Evolutionary conservation across 2,797 vertebrate genomes (phyloP), one percentile per base, ranked within the genome.

Genomic region (Gymnodraco acuticeps): DNA sequence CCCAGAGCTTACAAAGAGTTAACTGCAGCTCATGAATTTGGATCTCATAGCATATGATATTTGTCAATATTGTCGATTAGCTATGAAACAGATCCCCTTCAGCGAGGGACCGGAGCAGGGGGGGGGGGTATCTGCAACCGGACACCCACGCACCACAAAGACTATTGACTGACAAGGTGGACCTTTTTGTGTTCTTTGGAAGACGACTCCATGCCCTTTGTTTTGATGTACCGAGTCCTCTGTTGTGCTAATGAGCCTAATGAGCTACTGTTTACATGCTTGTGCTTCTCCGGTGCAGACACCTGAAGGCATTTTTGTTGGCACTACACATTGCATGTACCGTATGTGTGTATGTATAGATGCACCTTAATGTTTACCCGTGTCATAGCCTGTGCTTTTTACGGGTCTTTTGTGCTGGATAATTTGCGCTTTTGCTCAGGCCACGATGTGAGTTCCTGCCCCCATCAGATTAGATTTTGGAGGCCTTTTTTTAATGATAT

Each of bases 41-140:
- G 73, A 84, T 87, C 83, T 87, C 55, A 1, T 50, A 89, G 71
- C 90, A 85, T 87, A 89, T 91, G 90, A 93, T 90, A 80, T 88
- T 86, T 88, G 91, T 93, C 93, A 90, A 93, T 94, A 94, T 55
- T 81, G 89, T 91, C 78, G 89, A 93, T 88, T 85, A 69, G 87
- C 91, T 93, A 87, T 91, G 93, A 94, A 94, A 93, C 77, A 15
- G 86, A 94, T 93, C 91, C 84, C 73, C 79, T 66, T 83, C 75
- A 78, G 84, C 87, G n/a, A 72, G 91, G 87, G 92, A 86, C 78
- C 52, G 7, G 77, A 68, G 81, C 78, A 27, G 82, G 3, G 0
- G 3, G 75, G 84, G 82, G 84, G 83, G 83, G 88, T 76, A 80
- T 87, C 69, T 81, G 92, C 86, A 94, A 94, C 86, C 38, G 43